Percentiles rank a stretch among this genome's conserved stretches.
Conservation (phyloP, 2,113 vertebrate genomes). For the Cyprichromis sp. region DNA sequence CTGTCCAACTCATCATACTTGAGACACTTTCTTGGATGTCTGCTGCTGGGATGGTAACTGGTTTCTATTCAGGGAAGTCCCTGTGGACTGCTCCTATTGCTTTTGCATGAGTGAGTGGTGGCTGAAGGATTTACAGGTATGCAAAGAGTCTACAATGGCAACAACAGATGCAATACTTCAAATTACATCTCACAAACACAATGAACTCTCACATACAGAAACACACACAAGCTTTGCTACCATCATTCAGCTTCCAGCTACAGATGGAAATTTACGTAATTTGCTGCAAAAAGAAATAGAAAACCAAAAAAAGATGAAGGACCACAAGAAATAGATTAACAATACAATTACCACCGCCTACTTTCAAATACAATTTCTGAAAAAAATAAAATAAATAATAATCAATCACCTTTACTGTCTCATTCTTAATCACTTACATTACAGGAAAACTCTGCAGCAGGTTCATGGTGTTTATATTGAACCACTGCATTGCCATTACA, state of each 20-base stretch:
- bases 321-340: conserved; percentile 15
- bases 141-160: background rate
- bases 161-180: background rate
- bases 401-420: background rate
- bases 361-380: conserved; percentile 23
- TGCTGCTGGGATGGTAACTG: background rate
- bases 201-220: background rate
- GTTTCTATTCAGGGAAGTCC: background rate
- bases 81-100: background rate
- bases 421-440: background rate
- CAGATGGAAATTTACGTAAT: background rate
- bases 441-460: background rate
- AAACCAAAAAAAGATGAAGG: background rate
- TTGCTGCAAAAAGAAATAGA: background rate
- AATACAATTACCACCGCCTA: conserved; percentile 31
- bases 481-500: background rate
- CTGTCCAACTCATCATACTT: background rate
- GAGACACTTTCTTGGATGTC: background rate
- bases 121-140: background rate
- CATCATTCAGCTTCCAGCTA: background rate
- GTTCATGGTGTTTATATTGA: conserved; percentile 30
- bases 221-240: background rate
- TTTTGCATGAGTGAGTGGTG: background rate
- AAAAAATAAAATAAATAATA: background rate
- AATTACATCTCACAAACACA: background rate